Conservation (phyloP, 2,797 vertebrate genomes). For the Sebastes goodei region DNA sequence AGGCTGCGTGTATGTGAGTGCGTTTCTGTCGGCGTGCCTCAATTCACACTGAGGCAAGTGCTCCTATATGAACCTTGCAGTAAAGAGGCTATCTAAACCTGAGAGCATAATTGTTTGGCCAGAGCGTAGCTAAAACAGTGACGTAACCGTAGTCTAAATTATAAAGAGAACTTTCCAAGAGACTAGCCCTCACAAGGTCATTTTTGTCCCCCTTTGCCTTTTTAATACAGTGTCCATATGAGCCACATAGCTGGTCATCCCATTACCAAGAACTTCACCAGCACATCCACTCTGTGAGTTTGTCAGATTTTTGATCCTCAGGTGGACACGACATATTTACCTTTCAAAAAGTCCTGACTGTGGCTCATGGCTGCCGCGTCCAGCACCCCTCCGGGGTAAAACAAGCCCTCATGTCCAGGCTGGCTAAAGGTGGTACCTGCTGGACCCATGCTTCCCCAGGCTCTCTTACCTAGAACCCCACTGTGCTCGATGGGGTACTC, state of each 20-base stretch:
- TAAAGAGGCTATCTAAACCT: conserved; percentile 68
- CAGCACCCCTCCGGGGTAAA: conserved; percentile 84
- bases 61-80: conserved; percentile 61
- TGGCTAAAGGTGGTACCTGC: conserved; percentile 78
- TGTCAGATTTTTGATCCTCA: conserved; percentile 74
- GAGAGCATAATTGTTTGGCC: conserved; percentile 63
- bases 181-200: conserved; percentile 44
- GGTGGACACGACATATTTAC: conserved; percentile 88
- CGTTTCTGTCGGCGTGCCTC: conserved; percentile 61
- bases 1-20: conserved; percentile 56
- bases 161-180: conserved; percentile 42
- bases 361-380: conserved; percentile 81
- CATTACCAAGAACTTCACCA: conserved; percentile 63
- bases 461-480: conserved; percentile 89
- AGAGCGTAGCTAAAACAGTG: conserved; percentile 49
- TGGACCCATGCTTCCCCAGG: conserved; percentile 78
- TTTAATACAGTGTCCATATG: conserved; percentile 65
- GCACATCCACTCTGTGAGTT: conserved; percentile 71
- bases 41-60: conserved; percentile 57
- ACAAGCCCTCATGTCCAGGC: conserved; percentile 82
- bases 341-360: conserved; percentile 87
- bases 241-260: conserved; percentile 65
- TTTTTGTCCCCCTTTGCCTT: conserved; percentile 38
- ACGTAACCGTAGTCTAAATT: conserved; percentile 43
- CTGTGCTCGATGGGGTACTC: conserved; percentile 89